These are phyloP conservation scores for Carpatolechia fugitivella DNA, from an alignment of 2,888 invertebrate genomes.

Conservation along the genomic window DNA sequence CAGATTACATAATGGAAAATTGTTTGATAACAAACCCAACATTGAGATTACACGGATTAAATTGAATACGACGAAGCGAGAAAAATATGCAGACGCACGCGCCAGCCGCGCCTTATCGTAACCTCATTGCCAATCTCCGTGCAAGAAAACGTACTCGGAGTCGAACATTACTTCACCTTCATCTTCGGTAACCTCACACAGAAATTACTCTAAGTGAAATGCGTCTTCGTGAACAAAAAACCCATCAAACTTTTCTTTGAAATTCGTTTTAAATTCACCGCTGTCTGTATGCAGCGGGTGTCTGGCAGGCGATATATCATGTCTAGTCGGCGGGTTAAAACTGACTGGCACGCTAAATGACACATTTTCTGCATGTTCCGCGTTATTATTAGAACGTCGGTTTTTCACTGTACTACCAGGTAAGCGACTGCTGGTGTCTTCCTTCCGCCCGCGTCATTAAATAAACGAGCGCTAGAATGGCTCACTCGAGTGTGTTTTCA, in stretches of 20 bases:
- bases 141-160: constrained; percentile 35
- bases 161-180: too few species aligned
- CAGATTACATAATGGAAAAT: constrained; percentile 35
- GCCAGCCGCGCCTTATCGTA: constrained; percentile 43
- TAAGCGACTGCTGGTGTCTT: constrained; percentile 10
- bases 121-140: constrained; percentile 47
- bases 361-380: constrained; percentile 14
- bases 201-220: not conserved
- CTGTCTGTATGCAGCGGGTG: not conserved
- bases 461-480: constrained; percentile 11
- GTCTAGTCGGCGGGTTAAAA: constrained; percentile 10
- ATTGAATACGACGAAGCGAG: constrained; percentile 49
- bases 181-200: constrained; percentile 20
- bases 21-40: constrained; percentile 41
- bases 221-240: not conserved
- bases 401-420: constrained; percentile 13
- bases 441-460: constrained; percentile 11
- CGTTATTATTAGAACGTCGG: constrained; percentile 14
- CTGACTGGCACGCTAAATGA: constrained; percentile 12
- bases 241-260: not conserved
- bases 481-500: constrained; percentile 10
- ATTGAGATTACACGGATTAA: constrained; percentile 45
- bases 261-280: not conserved
- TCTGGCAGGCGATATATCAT: constrained; percentile 9
- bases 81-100: constrained; percentile 62